Base-by-base conservation (phyloP, 37 sponge, comb jelly and placozoan species). In the Tethya wilhelma region DNA sequence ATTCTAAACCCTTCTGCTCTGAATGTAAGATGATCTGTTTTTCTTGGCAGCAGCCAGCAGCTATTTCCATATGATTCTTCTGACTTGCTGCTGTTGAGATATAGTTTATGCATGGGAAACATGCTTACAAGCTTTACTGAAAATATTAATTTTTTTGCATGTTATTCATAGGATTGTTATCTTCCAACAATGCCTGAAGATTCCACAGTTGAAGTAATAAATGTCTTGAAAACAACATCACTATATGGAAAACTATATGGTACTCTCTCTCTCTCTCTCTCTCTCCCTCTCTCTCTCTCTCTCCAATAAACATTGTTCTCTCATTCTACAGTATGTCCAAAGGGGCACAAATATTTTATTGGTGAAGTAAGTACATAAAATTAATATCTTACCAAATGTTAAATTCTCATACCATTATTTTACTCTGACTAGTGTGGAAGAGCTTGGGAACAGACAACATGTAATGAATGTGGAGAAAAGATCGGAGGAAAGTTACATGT, bases 151-250 rank as follows among this genome's bases (percentile, higher is more conserved):
- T 49, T 49, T 19, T 14, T 49, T 49, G 23, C 30, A 29, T 57
- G 33, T 44, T 30, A 22, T 45, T 45, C 1, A 32, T 43, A 86
- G 86, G 30, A 56, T 43, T 55, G 56, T 39, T 87, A 75, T 44
- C 45, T 87, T 31, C 87, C 87, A 0, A 87, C 87, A 37, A 87
- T 87, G 87, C 74, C 75, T 64, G 75, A 83, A 23, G 84, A 83
- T 66, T 34, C 30, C 32, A 58, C 69, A 22, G 71, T 70, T 28
- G 75, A 83, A 29, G 76, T 41, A n/a, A n/a, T n/a, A n/a, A n/a
- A n/a, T n/a, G n/a, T n/a, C n/a, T 29, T 67, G 38, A 34, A 9
- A 49, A 49, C 53, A 30, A 64, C 38, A 39, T 22, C 26, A 44
- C 31, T 73, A 59, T 39, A 42, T 59, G 84, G 84, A 71, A 9